Conservation (phyloP, 2,113 vertebrate genomes). For the Vireo altiloquus region DNA sequence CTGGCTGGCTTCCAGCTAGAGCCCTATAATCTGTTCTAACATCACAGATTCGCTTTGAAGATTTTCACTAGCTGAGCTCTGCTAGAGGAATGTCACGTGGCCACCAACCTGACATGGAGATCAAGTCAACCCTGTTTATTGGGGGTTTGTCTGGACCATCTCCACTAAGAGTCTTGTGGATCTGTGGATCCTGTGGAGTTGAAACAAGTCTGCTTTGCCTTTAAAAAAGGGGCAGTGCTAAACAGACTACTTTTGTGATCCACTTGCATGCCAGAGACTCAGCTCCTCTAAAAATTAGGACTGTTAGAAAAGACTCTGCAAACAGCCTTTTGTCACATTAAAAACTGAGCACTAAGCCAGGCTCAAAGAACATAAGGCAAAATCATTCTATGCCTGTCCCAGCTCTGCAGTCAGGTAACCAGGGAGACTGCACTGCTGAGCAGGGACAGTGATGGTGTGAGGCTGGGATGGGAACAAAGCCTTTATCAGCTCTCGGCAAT, state of each 20-base stretch:
- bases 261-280: not conserved
- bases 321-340: not conserved
- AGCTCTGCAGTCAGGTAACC: not conserved
- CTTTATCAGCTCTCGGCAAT: not conserved
- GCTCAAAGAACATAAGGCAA: not conserved
- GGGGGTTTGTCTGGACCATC: not conserved
- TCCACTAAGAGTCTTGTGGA: not conserved
- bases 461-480: not conserved
- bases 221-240: not conserved
- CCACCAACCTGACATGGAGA: not conserved
- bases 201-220: not conserved
- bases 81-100: not conserved
- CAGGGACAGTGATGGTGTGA: not conserved
- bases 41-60: not conserved
- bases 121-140: not conserved
- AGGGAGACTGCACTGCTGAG: not conserved
- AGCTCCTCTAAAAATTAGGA: not conserved
- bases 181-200: not conserved
- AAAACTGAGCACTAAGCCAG: not conserved
- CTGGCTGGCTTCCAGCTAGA: not conserved
- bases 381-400: not conserved
- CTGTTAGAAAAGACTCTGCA: not conserved
- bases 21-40: not conserved
- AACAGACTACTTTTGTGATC: not conserved
- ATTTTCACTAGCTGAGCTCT: not conserved